Percentiles rank a stretch among this genome's conserved stretches.
These are phyloP conservation scores for Octodonta nipae DNA, from an alignment of 2,888 invertebrate species.

Conservation along the genomic window DNA sequence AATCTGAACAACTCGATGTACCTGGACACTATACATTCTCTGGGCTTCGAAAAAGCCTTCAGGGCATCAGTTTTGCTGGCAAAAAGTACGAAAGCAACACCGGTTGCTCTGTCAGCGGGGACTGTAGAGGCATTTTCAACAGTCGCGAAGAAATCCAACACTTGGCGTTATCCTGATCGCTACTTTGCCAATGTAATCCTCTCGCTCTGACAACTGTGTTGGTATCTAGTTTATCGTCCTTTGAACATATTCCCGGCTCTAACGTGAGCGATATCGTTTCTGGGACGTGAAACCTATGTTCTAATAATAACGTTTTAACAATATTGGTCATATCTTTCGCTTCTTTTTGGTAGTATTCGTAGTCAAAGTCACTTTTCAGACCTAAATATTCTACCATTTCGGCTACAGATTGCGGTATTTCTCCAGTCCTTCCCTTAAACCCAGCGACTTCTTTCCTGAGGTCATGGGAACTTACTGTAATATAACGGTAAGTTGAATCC, in stretches of 20 bases:
- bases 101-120: conserved; percentile 85
- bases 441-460: conserved; percentile 67
- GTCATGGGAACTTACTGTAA: conserved; percentile 83
- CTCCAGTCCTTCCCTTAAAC: conserved; percentile 28
- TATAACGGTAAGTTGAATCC: conserved; percentile 76
- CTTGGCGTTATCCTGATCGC: conserved; percentile 99
- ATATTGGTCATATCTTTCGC: conserved; percentile 90
- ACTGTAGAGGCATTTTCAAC: conserved; percentile 83
- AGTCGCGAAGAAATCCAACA: conserved; percentile 87
- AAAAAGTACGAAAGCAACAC: conserved; percentile 97
- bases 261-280: conserved; percentile 73
- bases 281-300: conserved; percentile 74
- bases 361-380: conserved; percentile 57
- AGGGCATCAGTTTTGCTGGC: conserved; percentile 80
- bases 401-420: conserved; percentile 55
- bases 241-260: conserved; percentile 96
- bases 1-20: conserved; percentile 97
- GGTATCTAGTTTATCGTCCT: conserved; percentile 93
- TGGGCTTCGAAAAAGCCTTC: conserved; percentile 83
- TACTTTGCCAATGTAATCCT: conserved; percentile 98
- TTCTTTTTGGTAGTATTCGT: conserved; percentile 74
- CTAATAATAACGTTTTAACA: conserved; percentile 81
- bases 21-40: conserved; percentile 88
- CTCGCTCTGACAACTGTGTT: conserved; percentile 93
- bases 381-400: conserved; percentile 84